Percentiles rank a stretch among this genome's conserved stretches.
phyloP scores from a whole-genome alignment of 2,113 vertebrate species.

The Otus sunia region DNA sequence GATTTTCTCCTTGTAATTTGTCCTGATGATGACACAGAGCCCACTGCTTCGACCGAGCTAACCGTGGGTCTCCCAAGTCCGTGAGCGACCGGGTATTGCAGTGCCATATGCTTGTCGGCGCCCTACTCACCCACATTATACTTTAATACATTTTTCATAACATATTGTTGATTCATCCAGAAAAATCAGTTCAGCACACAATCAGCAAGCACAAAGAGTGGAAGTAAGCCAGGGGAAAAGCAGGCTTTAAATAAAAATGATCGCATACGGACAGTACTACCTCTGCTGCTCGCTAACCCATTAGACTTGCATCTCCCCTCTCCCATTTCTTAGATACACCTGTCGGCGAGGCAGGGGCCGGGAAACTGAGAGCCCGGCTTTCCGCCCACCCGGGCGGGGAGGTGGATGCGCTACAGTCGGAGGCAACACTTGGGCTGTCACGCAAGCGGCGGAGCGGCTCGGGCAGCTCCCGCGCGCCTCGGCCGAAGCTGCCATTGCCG shows the following conservation, averaged over 20 bases:
- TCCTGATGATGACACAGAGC: not conserved
- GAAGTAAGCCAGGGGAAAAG: not conserved
- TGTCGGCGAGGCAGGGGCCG: not conserved
- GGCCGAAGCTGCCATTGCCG: not conserved
- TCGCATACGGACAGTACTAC: not conserved
- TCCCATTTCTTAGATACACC: not conserved
- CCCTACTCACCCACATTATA: constrained; percentile 52
- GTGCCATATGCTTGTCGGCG: not conserved
- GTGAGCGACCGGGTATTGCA: not conserved
- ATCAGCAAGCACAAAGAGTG: not conserved
- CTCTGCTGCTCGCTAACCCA: not conserved
- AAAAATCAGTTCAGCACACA: constrained; percentile 15
- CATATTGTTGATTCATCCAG: not conserved
- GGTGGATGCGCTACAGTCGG: not conserved
- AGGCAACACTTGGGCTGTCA: not conserved
- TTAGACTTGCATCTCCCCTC: fast-evolving
- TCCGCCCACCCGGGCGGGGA: not conserved
- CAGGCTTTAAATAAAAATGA: not conserved
- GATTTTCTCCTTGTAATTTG: not conserved
- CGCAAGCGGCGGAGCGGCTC: not conserved
- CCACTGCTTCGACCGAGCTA: not conserved
- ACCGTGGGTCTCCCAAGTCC: not conserved
- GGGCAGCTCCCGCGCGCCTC: not conserved
- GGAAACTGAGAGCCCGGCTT: not conserved
- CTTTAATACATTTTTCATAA: constrained; percentile 16